Conservation (phyloP, 1,140 invertebrate genomes). For the Bombus superbus region DNA sequence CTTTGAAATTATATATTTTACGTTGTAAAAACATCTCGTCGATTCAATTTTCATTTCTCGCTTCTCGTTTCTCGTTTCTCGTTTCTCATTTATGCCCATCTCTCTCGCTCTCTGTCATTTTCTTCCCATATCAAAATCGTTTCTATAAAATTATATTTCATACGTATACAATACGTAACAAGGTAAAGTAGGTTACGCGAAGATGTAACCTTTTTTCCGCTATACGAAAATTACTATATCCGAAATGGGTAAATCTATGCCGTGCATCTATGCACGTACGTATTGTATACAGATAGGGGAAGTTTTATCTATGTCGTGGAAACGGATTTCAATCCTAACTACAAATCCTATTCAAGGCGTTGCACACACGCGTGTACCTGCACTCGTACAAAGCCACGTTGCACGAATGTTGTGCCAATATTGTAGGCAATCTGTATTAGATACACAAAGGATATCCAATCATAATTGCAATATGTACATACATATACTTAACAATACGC, state of each 20-base stretch:
- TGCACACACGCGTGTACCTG: neutral
- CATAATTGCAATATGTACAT: slow-evolving; percentile 14
- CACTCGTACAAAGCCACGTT: neutral
- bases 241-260: neutral
- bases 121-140: too few relatives aligned
- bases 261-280: neutral
- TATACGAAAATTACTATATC: neutral
- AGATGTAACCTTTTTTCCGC: too few relatives aligned
- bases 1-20: too few relatives aligned
- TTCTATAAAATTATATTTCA: too few relatives aligned
- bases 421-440: neutral
- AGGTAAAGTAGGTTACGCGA: too few relatives aligned
- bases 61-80: too few relatives aligned
- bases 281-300: too few relatives aligned
- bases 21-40: too few relatives aligned
- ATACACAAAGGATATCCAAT: slow-evolving; percentile 10
- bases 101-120: too few relatives aligned
- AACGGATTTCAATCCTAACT: neutral
- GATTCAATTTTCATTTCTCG: too few relatives aligned
- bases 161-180: too few relatives aligned
- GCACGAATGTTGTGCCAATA: neutral
- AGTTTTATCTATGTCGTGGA: neutral
- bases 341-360: neutral
- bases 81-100: too few relatives aligned
- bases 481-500: neutral